These are phyloP conservation scores for Belgica antarctica DNA, from an alignment of 2,888 invertebrate species.

Conservation along the genomic window DNA sequence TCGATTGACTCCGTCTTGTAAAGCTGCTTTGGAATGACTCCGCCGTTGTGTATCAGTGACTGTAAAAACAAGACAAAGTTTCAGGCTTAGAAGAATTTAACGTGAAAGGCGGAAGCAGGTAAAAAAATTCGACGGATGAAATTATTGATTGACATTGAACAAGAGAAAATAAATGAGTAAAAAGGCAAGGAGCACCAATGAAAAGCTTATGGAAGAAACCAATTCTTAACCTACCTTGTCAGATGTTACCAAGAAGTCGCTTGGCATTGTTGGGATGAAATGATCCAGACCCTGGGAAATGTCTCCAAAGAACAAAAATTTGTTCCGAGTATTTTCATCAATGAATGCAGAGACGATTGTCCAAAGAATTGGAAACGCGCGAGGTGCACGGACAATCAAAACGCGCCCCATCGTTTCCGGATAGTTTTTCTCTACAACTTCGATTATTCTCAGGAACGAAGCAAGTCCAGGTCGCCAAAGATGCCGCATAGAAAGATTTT, in stretches of 20 bases:
- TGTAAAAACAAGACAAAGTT: too few species aligned
- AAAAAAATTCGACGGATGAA: too few species aligned
- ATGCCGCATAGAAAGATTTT: conserved; percentile 92
- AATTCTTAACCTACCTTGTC: conserved; percentile 68
- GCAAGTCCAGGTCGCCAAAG: conserved; percentile 91
- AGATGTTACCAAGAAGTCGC: conserved; percentile 87
- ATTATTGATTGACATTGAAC: too few species aligned
- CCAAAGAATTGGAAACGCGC: conserved; percentile 94
- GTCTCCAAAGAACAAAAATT: conserved; percentile 88
- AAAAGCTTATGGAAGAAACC: neutral
- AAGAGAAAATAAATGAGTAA: too few species aligned
- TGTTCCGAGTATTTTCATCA: conserved; percentile 88
- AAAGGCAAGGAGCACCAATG: too few species aligned
- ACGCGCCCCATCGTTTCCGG: conserved; percentile 93
- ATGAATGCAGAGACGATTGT: conserved; percentile 93
- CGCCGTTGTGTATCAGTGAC: conserved; percentile 83
- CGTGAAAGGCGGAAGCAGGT: neutral
- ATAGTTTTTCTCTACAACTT: conserved; percentile 89
- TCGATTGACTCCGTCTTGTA: conserved; percentile 63
- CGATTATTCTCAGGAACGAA: conserved; percentile 66
- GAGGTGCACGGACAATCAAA: conserved; percentile 84
- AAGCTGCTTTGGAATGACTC: conserved; percentile 81
- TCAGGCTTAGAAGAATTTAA: too few species aligned
- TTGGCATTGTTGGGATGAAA: conserved; percentile 81
- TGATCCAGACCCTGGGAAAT: conserved; percentile 84